Percentiles rank a stretch among this genome's conserved stretches.
Conservation (phyloP, 2,888 invertebrate species). For the Antheraea yamamai region DNA sequence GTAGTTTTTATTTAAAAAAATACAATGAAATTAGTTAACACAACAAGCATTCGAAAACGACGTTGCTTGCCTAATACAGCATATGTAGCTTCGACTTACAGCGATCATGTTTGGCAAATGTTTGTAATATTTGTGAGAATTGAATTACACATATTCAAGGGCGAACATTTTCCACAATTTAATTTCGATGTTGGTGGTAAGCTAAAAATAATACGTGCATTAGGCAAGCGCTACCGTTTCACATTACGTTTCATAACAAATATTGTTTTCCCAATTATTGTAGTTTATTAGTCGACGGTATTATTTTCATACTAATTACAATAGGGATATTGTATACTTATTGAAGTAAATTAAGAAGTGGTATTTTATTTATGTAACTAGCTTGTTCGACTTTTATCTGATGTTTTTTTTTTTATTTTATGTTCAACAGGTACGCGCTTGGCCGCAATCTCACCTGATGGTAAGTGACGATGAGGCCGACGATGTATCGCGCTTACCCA, state of each 20-base stretch:
- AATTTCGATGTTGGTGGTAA: conserved; percentile 19
- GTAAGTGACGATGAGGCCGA: too few species aligned
- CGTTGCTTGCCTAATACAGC: neutral
- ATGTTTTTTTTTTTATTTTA: too few species aligned
- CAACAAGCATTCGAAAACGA: too few species aligned
- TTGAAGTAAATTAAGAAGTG: neutral
- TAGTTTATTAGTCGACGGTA: conserved; percentile 6
- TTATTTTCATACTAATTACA: neutral
- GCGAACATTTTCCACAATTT: conserved; percentile 12
- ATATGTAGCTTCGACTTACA: conserved; percentile 1
- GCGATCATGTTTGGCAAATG: conserved; percentile 11
- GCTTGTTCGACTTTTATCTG: neutral
- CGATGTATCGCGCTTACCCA: too few species aligned
- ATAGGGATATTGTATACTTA: neutral
- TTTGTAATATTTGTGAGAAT: conserved; percentile 4
- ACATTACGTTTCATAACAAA: conserved; percentile 19
- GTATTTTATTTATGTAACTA: neutral
- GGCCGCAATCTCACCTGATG: too few species aligned
- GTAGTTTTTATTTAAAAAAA: too few species aligned
- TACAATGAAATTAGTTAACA: too few species aligned
- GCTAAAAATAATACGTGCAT: conserved; percentile 22
- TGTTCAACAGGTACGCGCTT: too few species aligned
- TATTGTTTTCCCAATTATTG: conserved; percentile 10
- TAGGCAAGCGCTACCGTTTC: conserved; percentile 12
- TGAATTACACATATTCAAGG: conserved; percentile 13